Base-by-base conservation (phyloP, 1,140 invertebrate genomes). In the Drosophila rufa region DNA sequence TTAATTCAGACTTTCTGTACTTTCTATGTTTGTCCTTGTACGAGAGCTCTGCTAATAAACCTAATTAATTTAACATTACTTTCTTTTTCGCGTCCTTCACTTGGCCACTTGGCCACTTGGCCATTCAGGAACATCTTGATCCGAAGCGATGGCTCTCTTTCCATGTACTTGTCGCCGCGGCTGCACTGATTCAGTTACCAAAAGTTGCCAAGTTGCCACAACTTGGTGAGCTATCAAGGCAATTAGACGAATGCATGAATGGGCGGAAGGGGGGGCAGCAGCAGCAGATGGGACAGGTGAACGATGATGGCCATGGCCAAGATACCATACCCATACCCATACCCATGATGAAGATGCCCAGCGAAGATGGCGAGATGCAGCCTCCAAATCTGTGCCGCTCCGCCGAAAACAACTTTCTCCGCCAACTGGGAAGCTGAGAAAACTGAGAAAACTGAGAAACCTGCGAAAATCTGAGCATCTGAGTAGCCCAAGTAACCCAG, bases 361-460 rank as follows among this genome's bases (percentile, higher is more conserved):
- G 47, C 56, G 61, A 79, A 79, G 80, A 82, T 83, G 76, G 80
- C 75, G 65, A 55, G 56, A 40, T 76, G 73, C 60, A 70, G 65
- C 67, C 67, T 62, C 59, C 80, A 87, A 89, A 89, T 83, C 83
- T 87, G 80, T 89, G 80, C 83, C 82, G 82, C 83, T 65, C 62
- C 45, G 75, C 82, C 84, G 51, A 80, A 87, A 87, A 89, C 84
- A 89, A 87, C 84, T 87, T 87, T 87, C 84, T 78, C 84, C 76
- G 58, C 45, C 55, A 55, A 68, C 62, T 66, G 62, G 47, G 67
- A 67, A 70, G 64, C 67, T 45, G 47, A 68, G 62, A 55, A 59
- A 66, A 36, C 62, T 25, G 62, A 57, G 62, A 58, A 66, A 46
- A 53, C 62, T 19, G 62, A 59, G 64, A 67, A 67, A 46, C 50